Percentiles rank a stretch among this genome's conserved stretches.
These are phyloP conservation scores for Crypturellus tataupa DNA, from an alignment of 2,797 vertebrate species.

Conservation along the genomic window DNA sequence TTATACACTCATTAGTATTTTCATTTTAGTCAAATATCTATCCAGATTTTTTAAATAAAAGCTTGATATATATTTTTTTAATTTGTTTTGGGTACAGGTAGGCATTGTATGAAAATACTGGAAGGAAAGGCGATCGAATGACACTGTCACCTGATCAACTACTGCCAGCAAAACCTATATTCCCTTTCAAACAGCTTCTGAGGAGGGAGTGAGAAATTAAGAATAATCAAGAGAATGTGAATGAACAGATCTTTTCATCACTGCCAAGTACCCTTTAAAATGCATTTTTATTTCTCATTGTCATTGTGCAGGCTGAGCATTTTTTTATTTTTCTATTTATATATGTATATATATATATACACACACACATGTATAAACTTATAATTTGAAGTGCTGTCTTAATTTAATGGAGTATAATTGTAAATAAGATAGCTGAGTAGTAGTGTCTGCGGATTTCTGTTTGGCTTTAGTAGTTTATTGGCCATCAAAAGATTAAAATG, in stretches of 20 bases:
- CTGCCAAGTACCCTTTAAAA: slow-evolving; percentile 50
- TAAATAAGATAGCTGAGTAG: slow-evolving; percentile 78
- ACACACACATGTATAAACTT: neutral
- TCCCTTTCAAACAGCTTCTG: slow-evolving; percentile 25
- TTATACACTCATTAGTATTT: neutral
- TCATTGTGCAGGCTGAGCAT: slow-evolving; percentile 55
- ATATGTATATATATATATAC: neutral
- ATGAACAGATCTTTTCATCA: neutral
- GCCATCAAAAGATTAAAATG: slow-evolving; percentile 57
- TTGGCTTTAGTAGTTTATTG: slow-evolving; percentile 74
- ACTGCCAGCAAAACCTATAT: neutral
- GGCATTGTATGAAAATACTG: slow-evolving; percentile 5
- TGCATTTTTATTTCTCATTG: slow-evolving; percentile 50
- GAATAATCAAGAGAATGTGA: neutral
- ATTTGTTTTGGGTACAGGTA: neutral
- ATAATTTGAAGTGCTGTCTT: slow-evolving; percentile 69
- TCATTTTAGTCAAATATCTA: slow-evolving; percentile 33
- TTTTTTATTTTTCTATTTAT: neutral
- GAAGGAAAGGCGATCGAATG: neutral
- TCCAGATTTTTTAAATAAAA: slow-evolving; percentile 38
- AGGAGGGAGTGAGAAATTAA: neutral
- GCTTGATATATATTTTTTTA: slow-evolving; percentile 43
- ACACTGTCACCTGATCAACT: neutral
- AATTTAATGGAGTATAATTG: slow-evolving; percentile 55
- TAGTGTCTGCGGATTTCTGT: slow-evolving; percentile 61